Base-by-base conservation (phyloP, 2,113 vertebrate genomes). In the Pelecanoides urinatrix region DNA sequence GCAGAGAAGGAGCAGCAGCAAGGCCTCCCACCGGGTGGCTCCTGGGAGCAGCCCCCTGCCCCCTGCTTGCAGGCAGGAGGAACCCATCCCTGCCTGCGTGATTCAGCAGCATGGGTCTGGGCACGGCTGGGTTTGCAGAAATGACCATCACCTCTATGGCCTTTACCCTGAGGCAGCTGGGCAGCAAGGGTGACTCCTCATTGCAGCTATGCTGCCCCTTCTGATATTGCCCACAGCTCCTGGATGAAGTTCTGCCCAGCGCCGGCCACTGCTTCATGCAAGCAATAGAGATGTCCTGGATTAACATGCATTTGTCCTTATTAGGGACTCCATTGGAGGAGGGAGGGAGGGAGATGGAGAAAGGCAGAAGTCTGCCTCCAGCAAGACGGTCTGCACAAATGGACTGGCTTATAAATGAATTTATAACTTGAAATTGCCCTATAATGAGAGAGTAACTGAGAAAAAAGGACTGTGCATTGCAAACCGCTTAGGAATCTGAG, bases 351-450 rank as follows among this genome's bases (percentile, higher is more conserved):
- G 72, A 91, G 70, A 82, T 34, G 55, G 72, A 83, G 67, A 88
- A 90, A 94, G 81, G 59, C 92, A 93, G 92, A 68, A 82, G 32
- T 74, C 81, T 94, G 95, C 95, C 94, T 95, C 79, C 52, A 96
- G 96, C 91, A 90, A 95, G 88, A 73, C 0, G 1, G 40, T 59
- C 93, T 96, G 73, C 93, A 87, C 88, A 97, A 97, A 97, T 96
- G 87, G 93, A 95, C 91, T 95, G 82, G 66, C 87, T 97, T 97
- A 96, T 97, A 97, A 97, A 97, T 97, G 65, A 97, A 97, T 97
- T 94, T 97, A 96, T 97, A 97, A 96, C 84, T 96, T 92, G 73
- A 95, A 97, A 97, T 97, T 97, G 97, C 92, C 84, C 94, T 93
- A 66, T 97, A 97, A 97, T 92, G 94, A 96, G 94, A 74, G 79